Evolutionary conservation across 2,113 vertebrate species (phyloP).

Genomic region (Oxyruncus cristatus): DNA sequence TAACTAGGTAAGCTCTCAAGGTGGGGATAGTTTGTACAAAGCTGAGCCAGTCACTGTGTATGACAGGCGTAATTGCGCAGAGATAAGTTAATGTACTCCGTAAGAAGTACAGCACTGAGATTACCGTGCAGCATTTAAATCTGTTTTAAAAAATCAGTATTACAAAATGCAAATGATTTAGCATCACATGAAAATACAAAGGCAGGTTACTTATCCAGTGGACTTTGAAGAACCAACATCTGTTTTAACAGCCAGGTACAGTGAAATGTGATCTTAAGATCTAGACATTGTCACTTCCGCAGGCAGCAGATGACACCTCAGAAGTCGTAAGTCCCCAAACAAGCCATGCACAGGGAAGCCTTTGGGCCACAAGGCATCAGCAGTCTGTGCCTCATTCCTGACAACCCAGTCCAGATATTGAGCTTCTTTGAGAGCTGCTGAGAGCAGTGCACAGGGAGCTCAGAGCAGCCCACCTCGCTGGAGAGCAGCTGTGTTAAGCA

Average conservation of each 20-base stretch:
- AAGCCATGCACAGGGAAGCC: neutral
- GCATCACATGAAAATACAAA: neutral
- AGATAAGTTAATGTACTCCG: neutral
- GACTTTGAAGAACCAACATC: slow-evolving; percentile 6
- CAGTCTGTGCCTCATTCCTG: neutral
- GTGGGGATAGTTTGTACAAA: neutral
- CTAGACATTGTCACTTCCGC: neutral
- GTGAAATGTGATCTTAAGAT: neutral
- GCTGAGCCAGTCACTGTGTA: neutral
- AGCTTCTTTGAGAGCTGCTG: neutral
- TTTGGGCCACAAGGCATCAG: neutral
- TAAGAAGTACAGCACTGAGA: neutral
- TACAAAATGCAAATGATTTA: slow-evolving; percentile 6
- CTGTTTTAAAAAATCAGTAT: neutral
- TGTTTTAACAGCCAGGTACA: neutral
- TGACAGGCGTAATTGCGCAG: neutral
- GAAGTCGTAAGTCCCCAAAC: neutral
- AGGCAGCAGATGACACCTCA: neutral
- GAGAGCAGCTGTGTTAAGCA: neutral
- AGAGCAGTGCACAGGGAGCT: neutral
- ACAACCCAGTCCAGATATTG: neutral
- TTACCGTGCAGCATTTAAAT: neutral
- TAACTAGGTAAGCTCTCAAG: neutral
- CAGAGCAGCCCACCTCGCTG: neutral
- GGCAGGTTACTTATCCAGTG: neutral